Conservation (phyloP, 2,888 invertebrate genomes). For the Augiades crinisus region DNA sequence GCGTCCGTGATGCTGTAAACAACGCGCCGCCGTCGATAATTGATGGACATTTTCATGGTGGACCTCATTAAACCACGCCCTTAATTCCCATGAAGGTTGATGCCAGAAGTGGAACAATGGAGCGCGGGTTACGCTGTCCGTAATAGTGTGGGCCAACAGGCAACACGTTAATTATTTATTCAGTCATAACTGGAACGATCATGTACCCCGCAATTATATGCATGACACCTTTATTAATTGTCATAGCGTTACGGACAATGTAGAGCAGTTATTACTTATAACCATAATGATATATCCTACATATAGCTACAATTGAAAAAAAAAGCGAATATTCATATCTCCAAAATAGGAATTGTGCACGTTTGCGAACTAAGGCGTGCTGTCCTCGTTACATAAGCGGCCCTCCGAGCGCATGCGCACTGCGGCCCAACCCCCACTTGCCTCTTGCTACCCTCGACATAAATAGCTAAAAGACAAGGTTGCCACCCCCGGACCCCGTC, state of each 20-base stretch:
- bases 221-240: too few species aligned
- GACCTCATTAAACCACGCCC: constrained; percentile 76
- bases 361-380: constrained; percentile 43
- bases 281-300: constrained; percentile 33
- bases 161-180: not conserved
- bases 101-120: constrained; percentile 48
- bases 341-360: constrained; percentile 35
- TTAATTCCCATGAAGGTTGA: constrained; percentile 70
- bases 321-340: constrained; percentile 53
- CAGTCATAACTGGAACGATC: too few species aligned
- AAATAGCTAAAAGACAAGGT: constrained; percentile 80
- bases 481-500: constrained; percentile 72
- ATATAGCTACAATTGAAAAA: constrained; percentile 26
- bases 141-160: constrained; percentile 1
- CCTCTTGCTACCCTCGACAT: constrained; percentile 64
- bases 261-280: constrained; percentile 38
- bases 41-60: constrained; percentile 75
- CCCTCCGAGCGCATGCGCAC: constrained; percentile 66
- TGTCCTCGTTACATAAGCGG: constrained; percentile 69
- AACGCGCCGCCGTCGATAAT: constrained; percentile 75
- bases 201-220: too few species aligned
- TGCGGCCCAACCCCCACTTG: constrained; percentile 56
- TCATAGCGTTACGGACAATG: too few species aligned
- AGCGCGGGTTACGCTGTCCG: constrained; percentile 4
- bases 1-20: constrained; percentile 75